Conservation (phyloP, 2,888 invertebrate species). For the Odontomyia ornata region DNA sequence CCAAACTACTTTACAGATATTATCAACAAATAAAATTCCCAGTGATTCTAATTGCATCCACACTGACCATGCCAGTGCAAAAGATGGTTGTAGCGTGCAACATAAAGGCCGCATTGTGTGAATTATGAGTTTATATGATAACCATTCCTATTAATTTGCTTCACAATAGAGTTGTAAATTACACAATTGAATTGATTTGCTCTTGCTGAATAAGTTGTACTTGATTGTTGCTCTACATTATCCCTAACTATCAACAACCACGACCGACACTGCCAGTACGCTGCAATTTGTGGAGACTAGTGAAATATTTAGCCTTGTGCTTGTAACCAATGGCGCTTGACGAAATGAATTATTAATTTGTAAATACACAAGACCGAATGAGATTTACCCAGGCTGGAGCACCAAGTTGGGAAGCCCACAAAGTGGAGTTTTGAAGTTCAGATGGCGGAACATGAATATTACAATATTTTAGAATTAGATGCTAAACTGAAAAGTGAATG, state of each 20-base stretch:
- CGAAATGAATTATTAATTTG: slow-evolving; percentile 5
- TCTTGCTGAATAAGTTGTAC: slow-evolving; percentile 24
- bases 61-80: neutral
- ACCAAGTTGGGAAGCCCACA: too few relatives aligned
- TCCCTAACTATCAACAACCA: neutral
- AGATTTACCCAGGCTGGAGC: too few relatives aligned
- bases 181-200: slow-evolving; percentile 34
- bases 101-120: neutral
- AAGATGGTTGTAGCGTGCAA: neutral
- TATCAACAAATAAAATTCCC: too few relatives aligned
- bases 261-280: neutral
- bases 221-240: neutral
- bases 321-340: neutral
- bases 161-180: slow-evolving; percentile 40
- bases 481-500: too few relatives aligned
- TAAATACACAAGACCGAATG: too few relatives aligned
- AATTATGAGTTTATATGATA: slow-evolving; percentile 28
- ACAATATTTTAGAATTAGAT: too few relatives aligned
- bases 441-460: too few relatives aligned
- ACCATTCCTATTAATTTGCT: neutral
- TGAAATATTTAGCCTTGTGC: neutral
- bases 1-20: too few relatives aligned
- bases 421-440: too few relatives aligned
- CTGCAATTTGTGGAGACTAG: neutral
- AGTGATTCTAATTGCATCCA: neutral